phyloP scores from a whole-genome alignment of 2,888 invertebrate species.

The Drosophila colorata region DNA sequence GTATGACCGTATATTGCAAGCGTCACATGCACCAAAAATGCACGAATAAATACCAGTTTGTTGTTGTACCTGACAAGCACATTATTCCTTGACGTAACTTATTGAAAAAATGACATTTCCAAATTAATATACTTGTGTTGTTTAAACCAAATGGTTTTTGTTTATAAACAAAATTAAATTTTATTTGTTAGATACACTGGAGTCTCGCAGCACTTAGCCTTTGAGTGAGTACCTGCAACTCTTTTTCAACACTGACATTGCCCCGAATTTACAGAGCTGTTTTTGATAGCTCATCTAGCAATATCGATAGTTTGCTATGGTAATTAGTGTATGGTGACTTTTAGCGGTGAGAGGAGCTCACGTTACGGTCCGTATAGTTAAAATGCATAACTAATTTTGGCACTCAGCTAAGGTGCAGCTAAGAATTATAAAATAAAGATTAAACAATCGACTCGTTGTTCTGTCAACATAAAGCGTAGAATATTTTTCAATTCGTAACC shows the following conservation, averaged over 20 bases:
- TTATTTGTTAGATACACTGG: too few species aligned
- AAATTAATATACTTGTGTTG: neutral
- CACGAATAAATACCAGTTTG: constrained; percentile 13
- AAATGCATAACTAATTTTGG: constrained; percentile 45
- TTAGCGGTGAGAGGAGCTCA: constrained; percentile 35
- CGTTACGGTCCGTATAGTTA: constrained; percentile 8
- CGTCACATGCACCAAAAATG: neutral
- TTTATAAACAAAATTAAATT: too few species aligned
- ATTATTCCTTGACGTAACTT: neutral
- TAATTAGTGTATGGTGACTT: constrained; percentile 57
- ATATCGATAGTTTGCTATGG: constrained; percentile 25
- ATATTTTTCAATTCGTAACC: constrained; percentile 4
- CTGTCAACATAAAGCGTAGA: neutral
- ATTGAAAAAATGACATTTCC: neutral
- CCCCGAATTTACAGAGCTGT: constrained; percentile 4
- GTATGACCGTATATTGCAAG: constrained; percentile 17
- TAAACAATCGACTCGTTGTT: constrained; percentile 19
- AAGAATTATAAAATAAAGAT: constrained; percentile 12
- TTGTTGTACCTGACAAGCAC: neutral
- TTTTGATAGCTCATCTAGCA: neutral
- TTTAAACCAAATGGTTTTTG: neutral
- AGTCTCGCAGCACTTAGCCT: constrained; percentile 23
- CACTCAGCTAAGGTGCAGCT: constrained; percentile 30
- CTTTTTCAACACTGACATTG: constrained; percentile 21
- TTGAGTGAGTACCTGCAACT: rapidly evolving